These are phyloP conservation scores for Drosophila barbarae DNA, from an alignment of 2,888 invertebrate genomes.

Conservation along the genomic window DNA sequence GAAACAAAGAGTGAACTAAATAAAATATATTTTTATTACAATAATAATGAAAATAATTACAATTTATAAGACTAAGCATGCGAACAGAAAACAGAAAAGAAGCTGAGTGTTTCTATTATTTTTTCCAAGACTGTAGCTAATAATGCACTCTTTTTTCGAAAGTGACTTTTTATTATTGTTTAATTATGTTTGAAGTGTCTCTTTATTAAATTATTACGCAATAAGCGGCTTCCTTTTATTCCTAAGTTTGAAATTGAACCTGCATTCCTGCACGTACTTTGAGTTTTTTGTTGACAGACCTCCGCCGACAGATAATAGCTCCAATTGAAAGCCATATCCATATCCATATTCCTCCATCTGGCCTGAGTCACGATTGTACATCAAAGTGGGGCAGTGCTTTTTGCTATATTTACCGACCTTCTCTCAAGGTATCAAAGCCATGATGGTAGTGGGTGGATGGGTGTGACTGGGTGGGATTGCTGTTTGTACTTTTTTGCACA, in stretches of 20 bases:
- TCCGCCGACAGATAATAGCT: slow-evolving; percentile 7
- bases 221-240: neutral
- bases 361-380: slow-evolving; percentile 15
- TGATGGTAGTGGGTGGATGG: slow-evolving; percentile 20
- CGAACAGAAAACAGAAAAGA: too few relatives aligned
- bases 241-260: neutral
- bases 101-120: too few relatives aligned
- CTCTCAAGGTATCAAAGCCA: slow-evolving; percentile 1
- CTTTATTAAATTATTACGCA: neutral
- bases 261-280: slow-evolving; percentile 18
- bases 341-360: slow-evolving; percentile 1
- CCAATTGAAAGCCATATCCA: slow-evolving; percentile 16
- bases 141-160: too few relatives aligned
- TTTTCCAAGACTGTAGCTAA: too few relatives aligned
- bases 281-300: slow-evolving; percentile 8
- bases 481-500: slow-evolving; percentile 4
- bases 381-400: slow-evolving; percentile 15
- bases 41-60: too few relatives aligned
- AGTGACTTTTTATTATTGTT: neutral
- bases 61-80: too few relatives aligned
- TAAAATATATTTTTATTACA: too few relatives aligned
- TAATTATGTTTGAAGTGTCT: neutral
- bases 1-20: neutral
- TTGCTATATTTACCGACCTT: slow-evolving; percentile 12
- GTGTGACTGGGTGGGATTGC: slow-evolving; percentile 16